phyloP scores from a whole-genome alignment of 2,797 vertebrate species.

The Stomatorhinus walkeri region DNA sequence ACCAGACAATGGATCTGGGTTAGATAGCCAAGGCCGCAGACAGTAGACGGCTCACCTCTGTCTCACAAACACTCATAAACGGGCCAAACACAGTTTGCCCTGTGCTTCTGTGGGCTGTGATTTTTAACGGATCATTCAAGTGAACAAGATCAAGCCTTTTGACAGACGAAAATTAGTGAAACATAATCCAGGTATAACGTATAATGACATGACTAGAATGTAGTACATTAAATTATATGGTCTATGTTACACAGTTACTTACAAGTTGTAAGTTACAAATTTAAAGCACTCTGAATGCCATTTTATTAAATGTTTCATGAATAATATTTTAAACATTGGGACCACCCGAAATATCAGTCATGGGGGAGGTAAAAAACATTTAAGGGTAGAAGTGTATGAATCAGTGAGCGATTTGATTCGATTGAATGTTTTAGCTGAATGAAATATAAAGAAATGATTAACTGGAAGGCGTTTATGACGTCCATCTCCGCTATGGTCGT shows the following conservation, averaged over 20 bases:
- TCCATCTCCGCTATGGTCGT: neutral
- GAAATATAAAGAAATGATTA: neutral
- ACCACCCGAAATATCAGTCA: neutral
- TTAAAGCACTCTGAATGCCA: neutral
- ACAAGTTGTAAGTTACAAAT: neutral
- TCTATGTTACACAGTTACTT: neutral
- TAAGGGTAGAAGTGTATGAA: neutral
- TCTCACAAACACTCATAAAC: neutral
- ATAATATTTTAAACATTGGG: neutral
- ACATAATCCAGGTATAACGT: neutral
- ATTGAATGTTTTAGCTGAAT: neutral
- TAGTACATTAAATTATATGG: neutral
- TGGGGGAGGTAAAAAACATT: neutral
- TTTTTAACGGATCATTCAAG: neutral
- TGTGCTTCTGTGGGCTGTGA: neutral
- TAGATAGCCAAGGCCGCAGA: neutral
- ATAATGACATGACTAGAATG: neutral
- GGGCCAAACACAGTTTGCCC: neutral
- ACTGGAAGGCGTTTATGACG: neutral
- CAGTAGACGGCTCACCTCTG: neutral
- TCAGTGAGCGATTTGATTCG: neutral
- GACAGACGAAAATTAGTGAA: neutral
- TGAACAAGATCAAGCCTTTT: neutral
- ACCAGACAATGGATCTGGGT: neutral
- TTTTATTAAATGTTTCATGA: neutral